phyloP scores from a whole-genome alignment of 2,797 vertebrate species.

The Sorex maritimensis region DNA sequence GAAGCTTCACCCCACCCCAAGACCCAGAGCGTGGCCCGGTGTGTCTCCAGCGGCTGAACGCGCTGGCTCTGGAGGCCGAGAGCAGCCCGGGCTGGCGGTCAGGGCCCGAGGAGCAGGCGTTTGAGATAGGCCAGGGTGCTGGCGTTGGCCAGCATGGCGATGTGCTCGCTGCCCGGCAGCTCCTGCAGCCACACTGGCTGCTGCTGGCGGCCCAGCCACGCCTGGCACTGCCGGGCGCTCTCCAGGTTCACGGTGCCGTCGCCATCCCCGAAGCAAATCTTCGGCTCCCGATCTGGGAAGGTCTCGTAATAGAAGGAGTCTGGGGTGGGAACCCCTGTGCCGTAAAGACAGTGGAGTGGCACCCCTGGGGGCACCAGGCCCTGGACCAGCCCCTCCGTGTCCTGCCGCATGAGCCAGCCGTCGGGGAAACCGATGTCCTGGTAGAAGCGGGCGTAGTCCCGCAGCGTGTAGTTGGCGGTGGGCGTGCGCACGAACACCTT shows the following conservation, averaged over 20 bases:
- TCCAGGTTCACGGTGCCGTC: slow-evolving; percentile 97
- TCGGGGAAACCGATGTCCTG: slow-evolving; percentile 94
- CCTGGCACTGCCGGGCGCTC: slow-evolving; percentile 94
- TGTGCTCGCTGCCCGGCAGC: slow-evolving; percentile 95
- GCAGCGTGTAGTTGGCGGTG: slow-evolving; percentile 94
- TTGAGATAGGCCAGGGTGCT: slow-evolving; percentile 96
- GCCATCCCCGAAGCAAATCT: slow-evolving; percentile 92
- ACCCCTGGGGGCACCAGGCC: slow-evolving; percentile 93
- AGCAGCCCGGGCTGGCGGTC: slow-evolving; percentile 58
- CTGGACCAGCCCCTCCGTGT: slow-evolving; percentile 94
- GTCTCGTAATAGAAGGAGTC: slow-evolving; percentile 94
- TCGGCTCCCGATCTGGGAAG: slow-evolving; percentile 97
- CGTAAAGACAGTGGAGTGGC: slow-evolving; percentile 95
- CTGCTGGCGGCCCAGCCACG: slow-evolving; percentile 93
- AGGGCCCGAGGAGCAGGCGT: slow-evolving; percentile 92
- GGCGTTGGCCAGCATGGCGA: slow-evolving; percentile 94
- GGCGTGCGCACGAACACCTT: slow-evolving; percentile 95
- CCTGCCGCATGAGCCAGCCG: slow-evolving; percentile 96
- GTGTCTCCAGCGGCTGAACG: slow-evolving; percentile 31
- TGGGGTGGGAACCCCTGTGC: slow-evolving; percentile 93
- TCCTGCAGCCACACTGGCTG: slow-evolving; percentile 92
- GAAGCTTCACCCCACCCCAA: slow-evolving; percentile 13
- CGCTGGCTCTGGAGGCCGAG: not conserved
- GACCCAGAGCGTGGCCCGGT: slow-evolving; percentile 22
- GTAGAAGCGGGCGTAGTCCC: slow-evolving; percentile 95